Percentiles rank a stretch among this genome's conserved stretches.
These are phyloP conservation scores for Cheirogaleus major DNA, from an alignment of 2,797 vertebrate species.

Conservation along the genomic window DNA sequence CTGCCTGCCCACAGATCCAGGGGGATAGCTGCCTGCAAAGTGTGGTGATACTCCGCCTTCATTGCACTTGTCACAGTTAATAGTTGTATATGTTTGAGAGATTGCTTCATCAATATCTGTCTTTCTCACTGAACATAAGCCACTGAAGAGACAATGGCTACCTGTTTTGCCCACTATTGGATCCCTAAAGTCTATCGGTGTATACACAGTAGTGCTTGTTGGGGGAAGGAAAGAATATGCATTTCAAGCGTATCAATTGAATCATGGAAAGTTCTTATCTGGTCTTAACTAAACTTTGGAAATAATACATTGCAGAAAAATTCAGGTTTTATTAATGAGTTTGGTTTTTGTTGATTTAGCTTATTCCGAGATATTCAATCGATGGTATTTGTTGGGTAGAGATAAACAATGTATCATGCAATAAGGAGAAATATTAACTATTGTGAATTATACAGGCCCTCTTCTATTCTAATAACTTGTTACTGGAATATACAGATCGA, in stretches of 20 bases:
- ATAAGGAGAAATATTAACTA: neutral
- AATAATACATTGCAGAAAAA: neutral
- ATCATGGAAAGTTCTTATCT: neutral
- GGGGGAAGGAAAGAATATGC: neutral
- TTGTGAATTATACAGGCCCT: neutral
- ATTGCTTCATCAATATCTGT: neutral
- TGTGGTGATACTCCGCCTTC: neutral
- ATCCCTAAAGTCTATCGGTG: neutral
- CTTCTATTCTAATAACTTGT: neutral
- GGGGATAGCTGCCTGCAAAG: neutral
- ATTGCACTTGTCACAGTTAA: neutral
- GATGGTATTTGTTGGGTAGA: neutral
- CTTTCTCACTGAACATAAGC: constrained; percentile 7
- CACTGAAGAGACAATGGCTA: neutral
- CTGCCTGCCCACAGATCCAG: neutral
- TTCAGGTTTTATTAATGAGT: neutral
- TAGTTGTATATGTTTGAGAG: neutral
- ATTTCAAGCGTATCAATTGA: neutral
- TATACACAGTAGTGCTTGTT: neutral
- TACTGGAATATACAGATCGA: neutral
- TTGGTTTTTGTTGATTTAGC: neutral
- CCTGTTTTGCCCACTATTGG: neutral
- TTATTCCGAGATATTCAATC: constrained; percentile 13
- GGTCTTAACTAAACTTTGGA: neutral
- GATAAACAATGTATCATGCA: neutral